Evolutionary conservation across 30 jellyfish, hydroid and myxozoan genomes (phyloP).

Genomic region (Mastigias papua): DNA sequence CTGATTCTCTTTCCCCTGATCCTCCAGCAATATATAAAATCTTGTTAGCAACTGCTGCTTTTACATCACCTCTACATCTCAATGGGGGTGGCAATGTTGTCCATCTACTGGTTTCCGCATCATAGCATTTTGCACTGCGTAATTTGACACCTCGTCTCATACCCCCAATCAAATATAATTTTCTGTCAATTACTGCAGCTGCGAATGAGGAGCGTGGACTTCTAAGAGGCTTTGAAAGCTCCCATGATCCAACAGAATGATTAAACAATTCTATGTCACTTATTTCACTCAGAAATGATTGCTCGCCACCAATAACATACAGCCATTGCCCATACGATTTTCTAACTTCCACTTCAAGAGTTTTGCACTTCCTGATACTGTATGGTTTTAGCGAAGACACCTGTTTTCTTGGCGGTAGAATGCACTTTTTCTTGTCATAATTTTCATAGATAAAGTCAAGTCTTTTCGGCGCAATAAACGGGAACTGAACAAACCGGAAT

Average conservation of each 20-base stretch:
- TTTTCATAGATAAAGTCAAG: slow-evolving; percentile 26
- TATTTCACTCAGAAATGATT: slow-evolving; percentile 80
- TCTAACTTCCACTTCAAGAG: slow-evolving; percentile 44
- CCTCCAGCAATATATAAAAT: slow-evolving; percentile 97
- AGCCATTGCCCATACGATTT: slow-evolving; percentile 80
- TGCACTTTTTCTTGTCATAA: background rate
- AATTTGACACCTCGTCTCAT: slow-evolving; percentile 83
- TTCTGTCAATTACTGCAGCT: slow-evolving; percentile 68
- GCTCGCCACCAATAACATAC: slow-evolving; percentile 93
- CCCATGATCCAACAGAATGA: slow-evolving; percentile 64
- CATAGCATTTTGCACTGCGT: slow-evolving; percentile 84
- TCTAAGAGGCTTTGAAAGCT: slow-evolving; percentile 72
- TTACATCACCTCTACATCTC: slow-evolving; percentile 88
- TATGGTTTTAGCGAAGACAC: slow-evolving; percentile 6
- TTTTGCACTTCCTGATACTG: slow-evolving; percentile 20
- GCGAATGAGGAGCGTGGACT: slow-evolving; percentile 90
- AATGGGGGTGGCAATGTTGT: slow-evolving; percentile 78
- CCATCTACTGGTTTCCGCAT: slow-evolving; percentile 83
- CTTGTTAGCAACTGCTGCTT: slow-evolving; percentile 82
- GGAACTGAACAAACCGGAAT: slow-evolving; percentile 52
- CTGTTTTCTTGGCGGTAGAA: slow-evolving; percentile 6
- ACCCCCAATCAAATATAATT: slow-evolving; percentile 78
- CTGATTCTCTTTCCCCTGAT: slow-evolving; percentile 91
- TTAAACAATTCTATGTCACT: slow-evolving; percentile 73
- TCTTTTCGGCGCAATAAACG: slow-evolving; percentile 71